Evolutionary conservation across 1,140 invertebrate genomes (phyloP).

Genomic region (Tetramorium parvispinum): DNA sequence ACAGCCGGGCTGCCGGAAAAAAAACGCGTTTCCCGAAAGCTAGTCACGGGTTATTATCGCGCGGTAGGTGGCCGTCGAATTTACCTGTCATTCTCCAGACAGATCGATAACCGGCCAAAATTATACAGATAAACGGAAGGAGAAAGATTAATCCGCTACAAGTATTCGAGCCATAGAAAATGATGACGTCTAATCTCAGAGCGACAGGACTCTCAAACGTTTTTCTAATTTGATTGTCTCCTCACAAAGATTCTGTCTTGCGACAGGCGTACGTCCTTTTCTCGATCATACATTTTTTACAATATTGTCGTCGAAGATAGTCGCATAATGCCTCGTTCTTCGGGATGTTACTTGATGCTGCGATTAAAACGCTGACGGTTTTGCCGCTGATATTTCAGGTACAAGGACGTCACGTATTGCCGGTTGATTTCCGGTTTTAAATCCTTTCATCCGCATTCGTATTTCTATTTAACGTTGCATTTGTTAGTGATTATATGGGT

Average conservation of each 20-base stretch:
- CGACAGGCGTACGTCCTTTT: not conserved
- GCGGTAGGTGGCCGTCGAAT: not conserved
- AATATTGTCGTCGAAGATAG: not conserved
- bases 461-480: constrained; percentile 23
- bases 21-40: constrained; percentile 1
- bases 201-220: not conserved
- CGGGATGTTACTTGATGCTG: constrained; percentile 15
- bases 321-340: constrained; percentile 1
- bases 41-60: constrained; percentile 16
- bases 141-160: not conserved
- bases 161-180: not conserved
- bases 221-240: not conserved
- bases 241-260: not conserved
- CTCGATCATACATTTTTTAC: constrained; percentile 13
- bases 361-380: constrained; percentile 49
- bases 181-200: not conserved
- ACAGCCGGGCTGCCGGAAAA: not conserved
- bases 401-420: constrained; percentile 24
- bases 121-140: not conserved
- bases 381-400: constrained; percentile 47
- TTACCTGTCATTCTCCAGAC: not conserved
- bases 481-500: not conserved
- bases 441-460: not conserved
- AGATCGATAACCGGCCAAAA: not conserved
- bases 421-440: constrained; percentile 33